phyloP scores from a whole-genome alignment of 2,888 invertebrate species.

The Ceramica pisi region DNA sequence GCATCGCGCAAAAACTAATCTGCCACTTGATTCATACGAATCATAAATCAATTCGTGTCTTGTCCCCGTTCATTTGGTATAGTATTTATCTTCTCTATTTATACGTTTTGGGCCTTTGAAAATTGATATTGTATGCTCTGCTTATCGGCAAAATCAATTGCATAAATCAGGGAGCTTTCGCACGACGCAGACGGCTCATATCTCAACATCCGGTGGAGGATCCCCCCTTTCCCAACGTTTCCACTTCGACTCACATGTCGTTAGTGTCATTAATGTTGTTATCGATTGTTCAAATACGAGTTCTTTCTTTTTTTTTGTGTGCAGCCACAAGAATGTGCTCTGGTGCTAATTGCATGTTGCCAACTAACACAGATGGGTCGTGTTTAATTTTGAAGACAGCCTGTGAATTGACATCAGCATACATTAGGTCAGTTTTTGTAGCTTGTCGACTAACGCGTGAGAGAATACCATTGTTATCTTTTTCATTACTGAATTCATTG shows the following conservation, averaged over 20 bases:
- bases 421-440: slow-evolving; percentile 54
- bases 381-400: slow-evolving; percentile 52
- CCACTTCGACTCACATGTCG: slow-evolving; percentile 73
- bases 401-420: slow-evolving; percentile 51
- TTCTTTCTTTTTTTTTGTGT: slow-evolving; percentile 41
- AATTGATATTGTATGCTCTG: slow-evolving; percentile 35
- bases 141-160: slow-evolving; percentile 54
- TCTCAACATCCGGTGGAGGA: slow-evolving; percentile 82
- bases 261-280: slow-evolving; percentile 70
- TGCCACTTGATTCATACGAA: slow-evolving; percentile 38
- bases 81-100: slow-evolving; percentile 27
- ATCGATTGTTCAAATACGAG: slow-evolving; percentile 71
- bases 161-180: slow-evolving; percentile 78
- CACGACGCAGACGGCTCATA: slow-evolving; percentile 76
- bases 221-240: slow-evolving; percentile 73
- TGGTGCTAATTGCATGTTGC: slow-evolving; percentile 52
- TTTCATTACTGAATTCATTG: slow-evolving; percentile 47
- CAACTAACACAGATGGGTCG: slow-evolving; percentile 47
- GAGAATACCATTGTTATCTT: slow-evolving; percentile 52
- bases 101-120: slow-evolving; percentile 28
- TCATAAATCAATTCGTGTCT: slow-evolving; percentile 43
- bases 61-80: slow-evolving; percentile 36
- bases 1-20: slow-evolving; percentile 31
- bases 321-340: slow-evolving; percentile 18
- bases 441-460: slow-evolving; percentile 34